A percentile compares a stretch with the other conserved stretches of the same genome.
Evolutionary conservation across 1,140 invertebrate genomes (phyloP).

Genomic region (Phymastichus coffea): DNA sequence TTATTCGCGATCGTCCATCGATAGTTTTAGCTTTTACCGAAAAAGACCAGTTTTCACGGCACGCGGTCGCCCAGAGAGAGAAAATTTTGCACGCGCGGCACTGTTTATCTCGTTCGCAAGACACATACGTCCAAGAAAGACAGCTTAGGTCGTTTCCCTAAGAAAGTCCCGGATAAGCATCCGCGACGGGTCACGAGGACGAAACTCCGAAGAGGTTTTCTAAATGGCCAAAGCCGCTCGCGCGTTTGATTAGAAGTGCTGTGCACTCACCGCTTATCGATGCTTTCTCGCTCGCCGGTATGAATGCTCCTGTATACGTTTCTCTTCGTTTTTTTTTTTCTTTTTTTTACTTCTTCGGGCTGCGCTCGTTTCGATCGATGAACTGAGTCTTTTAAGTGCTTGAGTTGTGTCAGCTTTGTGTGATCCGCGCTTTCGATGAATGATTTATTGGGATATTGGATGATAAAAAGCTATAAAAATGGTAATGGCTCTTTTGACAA

Average conservation of each 20-base stretch:
- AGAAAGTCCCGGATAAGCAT: no score
- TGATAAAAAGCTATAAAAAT: constrained; percentile 5
- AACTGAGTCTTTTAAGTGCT: constrained; percentile 2
- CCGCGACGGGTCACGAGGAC: constrained; percentile 43
- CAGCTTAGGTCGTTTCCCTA: not conserved
- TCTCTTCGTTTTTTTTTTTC: not conserved
- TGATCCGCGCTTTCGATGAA: no score
- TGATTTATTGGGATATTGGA: not conserved
- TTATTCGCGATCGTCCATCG: no score
- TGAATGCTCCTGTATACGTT: no score
- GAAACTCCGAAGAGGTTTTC: constrained; percentile 40
- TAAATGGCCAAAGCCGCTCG: no score
- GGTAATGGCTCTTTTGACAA: no score
- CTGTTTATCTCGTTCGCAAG: no score
- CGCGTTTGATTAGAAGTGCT: constrained; percentile 8
- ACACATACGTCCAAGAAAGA: not conserved
- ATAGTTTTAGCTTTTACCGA: no score
- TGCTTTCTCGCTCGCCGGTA: not conserved
- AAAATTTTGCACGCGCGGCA: no score
- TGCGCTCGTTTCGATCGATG: not conserved
- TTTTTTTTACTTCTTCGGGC: not conserved
- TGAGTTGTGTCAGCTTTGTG: not conserved
- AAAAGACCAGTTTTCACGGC: no score
- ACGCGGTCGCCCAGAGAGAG: not conserved
- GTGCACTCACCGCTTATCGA: not conserved